These are phyloP conservation scores for Holothuria glaberrima DNA, from an alignment of 35 echinoderm and acorn worm genomes.

Conservation along the genomic window DNA sequence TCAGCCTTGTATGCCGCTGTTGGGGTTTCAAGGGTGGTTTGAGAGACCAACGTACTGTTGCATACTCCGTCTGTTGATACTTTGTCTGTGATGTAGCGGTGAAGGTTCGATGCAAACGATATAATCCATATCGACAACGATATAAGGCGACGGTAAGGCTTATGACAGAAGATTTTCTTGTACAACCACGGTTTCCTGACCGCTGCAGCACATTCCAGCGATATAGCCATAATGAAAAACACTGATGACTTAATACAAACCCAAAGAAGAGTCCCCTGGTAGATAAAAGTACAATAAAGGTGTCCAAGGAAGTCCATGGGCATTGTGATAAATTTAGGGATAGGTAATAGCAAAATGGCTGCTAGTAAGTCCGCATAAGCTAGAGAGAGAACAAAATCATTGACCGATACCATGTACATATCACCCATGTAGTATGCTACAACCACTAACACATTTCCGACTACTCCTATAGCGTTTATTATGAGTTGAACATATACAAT, in stretches of 20 bases:
- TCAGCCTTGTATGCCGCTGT: not conserved
- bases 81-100: slow-evolving; percentile 17
- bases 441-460: slow-evolving; percentile 30
- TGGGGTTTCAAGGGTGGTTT: not conserved
- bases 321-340: slow-evolving; percentile 15
- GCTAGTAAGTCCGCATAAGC: slow-evolving; percentile 24
- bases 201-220: slow-evolving; percentile 20
- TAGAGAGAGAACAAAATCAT: slow-evolving; percentile 32
- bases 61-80: slow-evolving; percentile 21
- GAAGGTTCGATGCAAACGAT: not conserved
- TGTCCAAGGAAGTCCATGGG: not conserved
- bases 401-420: slow-evolving; percentile 41
- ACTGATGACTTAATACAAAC: slow-evolving; percentile 18
- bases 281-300: slow-evolving; percentile 16
- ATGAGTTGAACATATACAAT: not conserved
- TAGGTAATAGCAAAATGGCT: slow-evolving; percentile 13
- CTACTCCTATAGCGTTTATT: not conserved
- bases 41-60: not conserved
- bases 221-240: slow-evolving; percentile 37
- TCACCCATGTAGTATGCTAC: slow-evolving; percentile 35
- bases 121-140: not conserved
- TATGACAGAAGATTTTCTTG: slow-evolving; percentile 34
- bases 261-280: slow-evolving; percentile 25
- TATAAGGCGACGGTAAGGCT: slow-evolving; percentile 29
- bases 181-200: slow-evolving; percentile 24